Evolutionary conservation across 1,140 invertebrate species (phyloP).

Genomic region (Scaptomyza pallida): DNA sequence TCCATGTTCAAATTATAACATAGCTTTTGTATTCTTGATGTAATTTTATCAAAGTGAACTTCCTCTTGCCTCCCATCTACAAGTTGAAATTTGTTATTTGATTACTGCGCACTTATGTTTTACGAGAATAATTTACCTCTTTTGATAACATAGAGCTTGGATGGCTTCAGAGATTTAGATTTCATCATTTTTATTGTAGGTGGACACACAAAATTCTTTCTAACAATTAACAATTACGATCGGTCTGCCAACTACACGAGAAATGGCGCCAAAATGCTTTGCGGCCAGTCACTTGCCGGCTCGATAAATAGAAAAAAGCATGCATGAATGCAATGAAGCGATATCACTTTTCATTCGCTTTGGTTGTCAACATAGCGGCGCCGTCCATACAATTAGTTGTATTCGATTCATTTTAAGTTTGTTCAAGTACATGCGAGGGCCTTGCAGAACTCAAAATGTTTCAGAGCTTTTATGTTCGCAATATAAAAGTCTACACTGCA

Average conservation of each 20-base stretch:
- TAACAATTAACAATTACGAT: background rate
- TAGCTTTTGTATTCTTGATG: conserved; percentile 96
- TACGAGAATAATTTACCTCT: conserved; percentile 52
- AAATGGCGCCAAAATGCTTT: conserved; percentile 26
- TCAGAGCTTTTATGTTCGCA: no score
- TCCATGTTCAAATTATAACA: conserved; percentile 98
- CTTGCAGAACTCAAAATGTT: no score
- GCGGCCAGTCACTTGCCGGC: background rate
- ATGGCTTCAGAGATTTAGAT: conserved; percentile 46
- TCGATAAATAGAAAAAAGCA: background rate
- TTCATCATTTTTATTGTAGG: conserved; percentile 15
- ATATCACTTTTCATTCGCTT: background rate
- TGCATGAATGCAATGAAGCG: background rate
- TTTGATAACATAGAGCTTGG: conserved; percentile 85
- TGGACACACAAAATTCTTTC: background rate
- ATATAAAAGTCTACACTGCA: no score
- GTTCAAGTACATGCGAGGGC: no score
- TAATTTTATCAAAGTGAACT: conserved; percentile 99
- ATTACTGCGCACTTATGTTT: conserved; percentile 6
- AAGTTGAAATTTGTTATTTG: conserved; percentile 1
- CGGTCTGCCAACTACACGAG: conserved; percentile 1
- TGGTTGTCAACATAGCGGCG: background rate
- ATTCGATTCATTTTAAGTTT: background rate
- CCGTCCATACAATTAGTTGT: background rate
- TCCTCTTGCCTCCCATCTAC: conserved; percentile 95